Evolutionary conservation across 1,140 invertebrate genomes (phyloP).

Genomic region (Drosophila melanogaster): DNA sequence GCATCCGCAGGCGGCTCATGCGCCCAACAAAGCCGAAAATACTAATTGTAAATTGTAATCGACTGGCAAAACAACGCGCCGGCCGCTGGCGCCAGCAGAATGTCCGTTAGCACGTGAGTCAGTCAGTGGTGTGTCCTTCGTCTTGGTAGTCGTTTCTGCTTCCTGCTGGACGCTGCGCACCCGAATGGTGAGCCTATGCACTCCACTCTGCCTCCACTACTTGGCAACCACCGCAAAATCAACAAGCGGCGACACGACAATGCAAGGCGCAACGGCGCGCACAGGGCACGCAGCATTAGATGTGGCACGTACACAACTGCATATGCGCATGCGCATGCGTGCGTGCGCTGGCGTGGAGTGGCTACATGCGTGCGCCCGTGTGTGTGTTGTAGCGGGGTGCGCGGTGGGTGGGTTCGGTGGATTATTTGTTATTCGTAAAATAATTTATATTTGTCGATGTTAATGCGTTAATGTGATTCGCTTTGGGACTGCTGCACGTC

Average conservation of each 20-base stretch:
- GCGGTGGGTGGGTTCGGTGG: constrained; percentile 26
- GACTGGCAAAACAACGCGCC: constrained; percentile 9
- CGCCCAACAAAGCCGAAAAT: constrained; percentile 29
- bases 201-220: constrained; percentile 16
- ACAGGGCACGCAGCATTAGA: constrained; percentile 37
- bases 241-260: constrained; percentile 31
- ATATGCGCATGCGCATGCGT: constrained; percentile 2
- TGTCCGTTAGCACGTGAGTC: neutral
- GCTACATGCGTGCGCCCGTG: constrained; percentile 15
- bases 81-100: constrained; percentile 26
- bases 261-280: constrained; percentile 25
- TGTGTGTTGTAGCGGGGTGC: constrained; percentile 18
- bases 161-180: constrained; percentile 38
- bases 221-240: constrained; percentile 31
- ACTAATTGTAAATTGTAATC: constrained; percentile 15
- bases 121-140: neutral
- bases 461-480: neutral
- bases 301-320: neutral
- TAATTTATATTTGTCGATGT: neutral
- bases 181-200: neutral
- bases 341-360: constrained; percentile 7
- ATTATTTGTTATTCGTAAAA: neutral
- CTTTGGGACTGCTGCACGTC: constrained; percentile 18
- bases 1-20: constrained; percentile 42
- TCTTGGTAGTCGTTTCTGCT: neutral